Evolutionary conservation across 2,888 invertebrate genomes (phyloP).

Genomic region (Drosophila buzzatii): DNA sequence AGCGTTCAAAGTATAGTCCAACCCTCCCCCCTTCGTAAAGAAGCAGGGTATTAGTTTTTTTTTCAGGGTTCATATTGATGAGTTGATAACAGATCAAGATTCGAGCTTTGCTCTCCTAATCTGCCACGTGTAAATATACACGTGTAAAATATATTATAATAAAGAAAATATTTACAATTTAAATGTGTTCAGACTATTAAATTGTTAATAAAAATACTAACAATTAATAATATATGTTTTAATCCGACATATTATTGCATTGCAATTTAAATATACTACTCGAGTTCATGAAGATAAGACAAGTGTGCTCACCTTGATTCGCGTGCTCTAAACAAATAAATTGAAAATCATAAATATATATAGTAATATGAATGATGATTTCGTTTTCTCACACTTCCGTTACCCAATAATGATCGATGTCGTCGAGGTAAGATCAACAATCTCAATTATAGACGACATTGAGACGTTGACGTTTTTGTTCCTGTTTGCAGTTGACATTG

Average conservation of each 20-base stretch:
- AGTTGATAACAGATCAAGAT: no score
- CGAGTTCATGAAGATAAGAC: neutral
- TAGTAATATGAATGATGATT: neutral
- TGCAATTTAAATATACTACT: neutral
- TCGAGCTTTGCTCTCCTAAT: no score
- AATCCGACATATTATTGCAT: neutral
- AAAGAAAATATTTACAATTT: neutral
- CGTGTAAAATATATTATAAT: neutral
- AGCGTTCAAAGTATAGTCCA: no score
- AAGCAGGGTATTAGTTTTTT: no score
- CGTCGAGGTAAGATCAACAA: conserved; percentile 59
- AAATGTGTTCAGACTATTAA: neutral
- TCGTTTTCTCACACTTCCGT: conserved; percentile 5
- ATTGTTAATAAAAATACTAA: neutral
- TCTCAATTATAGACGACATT: conserved; percentile 54
- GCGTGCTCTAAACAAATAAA: conserved; percentile 1
- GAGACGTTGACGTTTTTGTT: conserved; percentile 23
- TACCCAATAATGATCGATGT: conserved; percentile 15
- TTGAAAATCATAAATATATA: neutral
- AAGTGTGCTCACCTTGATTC: neutral
- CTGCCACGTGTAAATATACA: no score
- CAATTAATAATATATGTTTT: neutral
- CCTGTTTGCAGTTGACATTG: neutral
- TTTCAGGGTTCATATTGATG: no score
- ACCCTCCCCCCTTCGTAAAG: no score